Evolutionary conservation across 2,797 vertebrate genomes (phyloP), one percentile per base, ranked within the genome.

Genomic region (Platalea minor): DNA sequence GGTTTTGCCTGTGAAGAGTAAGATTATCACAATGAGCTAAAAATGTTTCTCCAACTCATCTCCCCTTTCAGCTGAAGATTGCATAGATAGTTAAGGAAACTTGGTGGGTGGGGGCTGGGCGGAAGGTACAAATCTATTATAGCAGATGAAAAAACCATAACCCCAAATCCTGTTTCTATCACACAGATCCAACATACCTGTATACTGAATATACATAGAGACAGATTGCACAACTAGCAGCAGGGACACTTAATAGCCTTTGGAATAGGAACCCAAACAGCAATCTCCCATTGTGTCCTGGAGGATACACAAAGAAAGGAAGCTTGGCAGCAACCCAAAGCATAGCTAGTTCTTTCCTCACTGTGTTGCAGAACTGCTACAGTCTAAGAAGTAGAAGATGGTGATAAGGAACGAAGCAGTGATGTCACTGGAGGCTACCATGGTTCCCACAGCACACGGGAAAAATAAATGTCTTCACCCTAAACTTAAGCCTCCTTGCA

Each of bases 171-270:
- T 70, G 28, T 65, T 80, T 72, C 50, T 60, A 45, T 4, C 33
- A 46, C 13, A 25, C 0, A 35, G 37, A 21, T 59, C 35, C 33
- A 50, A 2, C 2, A 4, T 16, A 82, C 5, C 6, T 41, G 31
- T n/a, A 1, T 7, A 43, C 7, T 13, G n/a, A 50, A 29, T 10
- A 50, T 2, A 33, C 5, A 26, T 0, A 48, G 1, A 29, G 35
- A 69, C 24, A 74, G 13, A 45, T 11, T 53, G 23, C 56, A 63
- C 7, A 37, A 11, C 10, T 3, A 67, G 45, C 48, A 68, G n/a
- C 23, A 53, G 41, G 45, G 37, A 61, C 39, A 53, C 7, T 46
- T 24, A 37, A 28, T 7, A 79, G 29, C 43, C 31, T 77, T 79
- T 35, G n/a, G 67, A 70, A 41, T 8, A 67, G 39, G 75, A 65